These are phyloP conservation scores for Caenorhabditis sp. DNA, from an alignment of 2,888 invertebrate species.

Conservation along the genomic window DNA sequence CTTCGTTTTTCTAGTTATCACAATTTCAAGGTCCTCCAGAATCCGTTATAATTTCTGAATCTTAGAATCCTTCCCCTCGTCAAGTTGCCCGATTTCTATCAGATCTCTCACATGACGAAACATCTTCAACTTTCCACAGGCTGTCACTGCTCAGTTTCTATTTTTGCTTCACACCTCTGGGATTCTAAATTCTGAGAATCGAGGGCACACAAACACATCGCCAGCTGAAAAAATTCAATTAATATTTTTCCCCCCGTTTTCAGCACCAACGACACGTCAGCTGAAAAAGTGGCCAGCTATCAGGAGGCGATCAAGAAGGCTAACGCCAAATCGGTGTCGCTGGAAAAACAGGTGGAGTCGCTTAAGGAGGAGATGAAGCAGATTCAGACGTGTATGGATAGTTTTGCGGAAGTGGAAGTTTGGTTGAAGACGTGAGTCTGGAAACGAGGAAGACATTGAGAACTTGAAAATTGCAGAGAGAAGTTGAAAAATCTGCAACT, in stretches of 20 bases:
- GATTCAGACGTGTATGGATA: neutral
- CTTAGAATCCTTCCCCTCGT: too few relatives aligned
- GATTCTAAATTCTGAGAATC: too few relatives aligned
- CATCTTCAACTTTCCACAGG: too few relatives aligned
- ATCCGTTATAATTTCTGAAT: too few relatives aligned
- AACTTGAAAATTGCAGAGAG: neutral
- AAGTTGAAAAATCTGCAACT: neutral
- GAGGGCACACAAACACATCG: too few relatives aligned
- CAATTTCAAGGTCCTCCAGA: too few relatives aligned
- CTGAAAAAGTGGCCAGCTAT: neutral
- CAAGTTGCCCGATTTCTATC: too few relatives aligned
- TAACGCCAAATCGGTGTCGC: neutral
- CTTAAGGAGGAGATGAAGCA: neutral
- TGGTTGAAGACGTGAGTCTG: constrained; percentile 9
- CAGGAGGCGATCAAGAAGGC: neutral
- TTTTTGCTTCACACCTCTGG: too few relatives aligned
- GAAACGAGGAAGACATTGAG: neutral
- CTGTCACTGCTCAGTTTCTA: too few relatives aligned
- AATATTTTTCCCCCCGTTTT: neutral
- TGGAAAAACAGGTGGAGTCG: neutral
- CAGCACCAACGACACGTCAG: neutral
- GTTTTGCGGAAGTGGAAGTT: neutral
- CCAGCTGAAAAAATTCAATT: neutral
- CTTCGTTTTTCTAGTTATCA: too few relatives aligned
- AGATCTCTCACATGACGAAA: too few relatives aligned